Evolutionary conservation across 2,888 invertebrate genomes (phyloP), one percentile per base, ranked within the genome.

Genomic region (Cataglyphis cursor): DNA sequence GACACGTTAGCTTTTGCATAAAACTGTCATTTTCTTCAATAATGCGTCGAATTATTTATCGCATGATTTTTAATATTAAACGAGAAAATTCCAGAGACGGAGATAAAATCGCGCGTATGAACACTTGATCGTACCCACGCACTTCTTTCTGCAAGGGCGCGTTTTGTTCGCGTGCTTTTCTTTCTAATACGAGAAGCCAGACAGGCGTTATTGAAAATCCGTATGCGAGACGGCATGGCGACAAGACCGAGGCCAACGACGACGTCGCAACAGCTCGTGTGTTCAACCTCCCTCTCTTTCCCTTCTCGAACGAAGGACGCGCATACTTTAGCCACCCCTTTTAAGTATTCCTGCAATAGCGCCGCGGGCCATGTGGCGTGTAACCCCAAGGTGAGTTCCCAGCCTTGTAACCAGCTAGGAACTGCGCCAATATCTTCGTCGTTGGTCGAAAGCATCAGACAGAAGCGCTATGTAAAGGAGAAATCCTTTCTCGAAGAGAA

Each of bases 301-400:
- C 8, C 51, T 51, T 51, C 51, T 8, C n/a, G n/a, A 57, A 85
- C 82, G n/a, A 85, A 82, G 84, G 81, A 72, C 78, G 72, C 82
- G 85, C 81, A 84, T 86, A 83, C 85, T 85, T 88, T 82, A 86
- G 59, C 64, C 66, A 61, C 62, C 70, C 83, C 72, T 80, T 87
- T 85, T 85, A 82, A 91, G 90, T 90, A 92, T 92, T 92, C 91
- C 87, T 83, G 83, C 85, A 85, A 86, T 81, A 84, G 82, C 88
- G 91, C 91, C 91, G 87, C 87, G 84, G 91, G 91, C 90, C 91
- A 91, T 90, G 91, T 90, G 91, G 89, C 85, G 85, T 89, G 83
- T 82, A 86, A 70, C 72, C 48, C 51, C 62, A 76, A 61, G 76
- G 80, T 78, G 57, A 66, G 76, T 41, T 68, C 65, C 76, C 2